These are phyloP conservation scores for Acipenser oxyrinchus DNA, from an alignment of 2,797 vertebrate species.

Conservation along the genomic window DNA sequence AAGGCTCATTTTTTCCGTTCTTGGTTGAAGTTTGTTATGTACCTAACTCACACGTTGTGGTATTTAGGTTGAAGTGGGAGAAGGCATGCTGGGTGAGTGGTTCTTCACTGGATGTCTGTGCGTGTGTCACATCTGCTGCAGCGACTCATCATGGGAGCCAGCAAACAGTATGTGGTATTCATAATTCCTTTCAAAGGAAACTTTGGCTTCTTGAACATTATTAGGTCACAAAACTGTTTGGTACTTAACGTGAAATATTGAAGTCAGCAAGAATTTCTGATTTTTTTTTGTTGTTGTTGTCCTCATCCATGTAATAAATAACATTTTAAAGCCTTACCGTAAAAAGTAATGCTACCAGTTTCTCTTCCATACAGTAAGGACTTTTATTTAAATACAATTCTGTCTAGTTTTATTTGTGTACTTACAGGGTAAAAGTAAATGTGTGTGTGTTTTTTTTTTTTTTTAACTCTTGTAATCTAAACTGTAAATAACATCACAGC, in stretches of 20 bases:
- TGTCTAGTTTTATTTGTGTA: no score
- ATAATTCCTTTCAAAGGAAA: constrained; percentile 49
- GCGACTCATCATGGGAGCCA: constrained; percentile 44
- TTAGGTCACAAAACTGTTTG: no score
- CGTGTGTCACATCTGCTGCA: constrained; percentile 48
- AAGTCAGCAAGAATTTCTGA: constrained; percentile 35
- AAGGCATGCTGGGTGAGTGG: constrained; percentile 35
- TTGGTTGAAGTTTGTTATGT: constrained; percentile 24
- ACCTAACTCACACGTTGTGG: constrained; percentile 31
- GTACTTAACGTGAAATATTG: constrained; percentile 29
- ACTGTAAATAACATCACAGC: constrained; percentile 31
- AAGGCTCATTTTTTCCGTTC: constrained; percentile 13
- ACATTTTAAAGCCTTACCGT: constrained; percentile 27
- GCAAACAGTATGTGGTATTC: constrained; percentile 44
- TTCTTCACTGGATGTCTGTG: constrained; percentile 35
- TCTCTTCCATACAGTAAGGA: constrained; percentile 3
- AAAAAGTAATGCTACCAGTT: constrained; percentile 6
- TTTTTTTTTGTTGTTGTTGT: constrained; percentile 12
- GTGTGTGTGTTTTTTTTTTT: background rate
- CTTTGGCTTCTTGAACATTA: no score
- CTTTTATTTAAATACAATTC: no score
- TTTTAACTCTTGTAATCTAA: constrained; percentile 24
- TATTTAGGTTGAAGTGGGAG: constrained; percentile 40
- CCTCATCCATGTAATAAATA: constrained; percentile 22
- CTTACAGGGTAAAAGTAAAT: constrained; percentile 10